Evolutionary conservation across 92 coral and sea anemone genomes (phyloP), one percentile per base, ranked within the genome.

Genomic region (Micromussa lordhowensis): DNA sequence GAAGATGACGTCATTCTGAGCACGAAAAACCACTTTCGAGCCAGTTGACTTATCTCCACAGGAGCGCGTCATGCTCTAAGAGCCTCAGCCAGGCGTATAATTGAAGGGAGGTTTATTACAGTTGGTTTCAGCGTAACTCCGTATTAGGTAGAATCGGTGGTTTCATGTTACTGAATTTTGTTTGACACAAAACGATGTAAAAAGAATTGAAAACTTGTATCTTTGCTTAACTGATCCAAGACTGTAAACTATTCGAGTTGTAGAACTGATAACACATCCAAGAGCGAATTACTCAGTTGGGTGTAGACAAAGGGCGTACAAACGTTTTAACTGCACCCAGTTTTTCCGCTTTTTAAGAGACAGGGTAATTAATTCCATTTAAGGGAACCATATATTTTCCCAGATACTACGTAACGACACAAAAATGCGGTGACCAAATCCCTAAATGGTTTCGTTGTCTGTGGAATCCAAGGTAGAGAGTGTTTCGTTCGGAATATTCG

Each of bases 1-100:
- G 79, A 75, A 75, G 26, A 75, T 75, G 53, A 75, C 59, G 80
- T 75, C 80, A 75, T 75, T 12, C 30, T 75, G 57, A 14, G 29
- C 44, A 75, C 24, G 55, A n/a, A 21, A 44, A 32, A 49, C 30
- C 58, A 40, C 31, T 38, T 75, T 75, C 80, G 55, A 75, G 14
- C 58, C 51, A 30, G 54, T 75, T 75, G 55, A 36, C 17, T 21
- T 17, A 24, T 36, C 49, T 30, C 44, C 54, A 24, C 13, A 73
- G 4, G 8, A 15, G 49, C 48, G 29, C 76, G 28, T 61, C 68
- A 61, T 24, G 7, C 9, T 0, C 21, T 22, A 61, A 19, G 63
- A 19, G 21, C 68, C 24, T 61, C 68, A 24, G 26, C 11, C 34
- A 66, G 71, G 71, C 71, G 71, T 24, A 9, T 66, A 31, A 66